These are phyloP conservation scores for Heliconius eleuchia DNA, from an alignment of 1,140 invertebrate genomes.

Conservation along the genomic window DNA sequence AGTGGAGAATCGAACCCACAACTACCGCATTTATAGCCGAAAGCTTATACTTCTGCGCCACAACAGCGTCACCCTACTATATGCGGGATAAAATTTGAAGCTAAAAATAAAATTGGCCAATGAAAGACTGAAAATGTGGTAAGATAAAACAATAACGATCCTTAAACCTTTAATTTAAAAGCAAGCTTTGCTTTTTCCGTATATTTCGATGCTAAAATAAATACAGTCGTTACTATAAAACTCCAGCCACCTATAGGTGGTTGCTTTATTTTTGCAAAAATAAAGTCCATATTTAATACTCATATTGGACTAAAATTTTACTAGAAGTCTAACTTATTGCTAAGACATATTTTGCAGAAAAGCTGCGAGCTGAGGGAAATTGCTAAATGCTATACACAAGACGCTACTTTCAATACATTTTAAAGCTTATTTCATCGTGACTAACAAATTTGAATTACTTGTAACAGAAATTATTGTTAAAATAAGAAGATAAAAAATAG, in stretches of 20 bases:
- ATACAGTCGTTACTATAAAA: background rate
- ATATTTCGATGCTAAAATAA: background rate
- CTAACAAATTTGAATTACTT: too few relatives aligned
- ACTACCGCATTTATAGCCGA: too few relatives aligned
- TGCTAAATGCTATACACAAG: background rate
- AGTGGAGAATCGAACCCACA: too few relatives aligned
- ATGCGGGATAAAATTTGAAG: background rate
- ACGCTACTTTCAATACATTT: background rate
- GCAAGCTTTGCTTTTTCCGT: background rate
- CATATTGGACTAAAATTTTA: background rate
- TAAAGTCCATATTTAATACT: background rate
- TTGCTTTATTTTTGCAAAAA: background rate
- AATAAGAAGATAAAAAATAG: too few relatives aligned
- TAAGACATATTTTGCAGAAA: background rate
- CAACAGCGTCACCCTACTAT: too few relatives aligned
- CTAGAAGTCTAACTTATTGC: conserved; percentile 12
- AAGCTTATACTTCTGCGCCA: too few relatives aligned
- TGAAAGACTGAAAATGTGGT: background rate
- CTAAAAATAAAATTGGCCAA: background rate
- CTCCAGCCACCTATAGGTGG: background rate
- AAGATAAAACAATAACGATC: conserved; percentile 1
- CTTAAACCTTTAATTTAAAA: background rate
- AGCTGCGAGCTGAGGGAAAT: background rate
- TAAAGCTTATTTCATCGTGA: too few relatives aligned
- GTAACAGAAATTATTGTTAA: too few relatives aligned